These are phyloP conservation scores for Drosophila pullipes DNA, from an alignment of 2,888 invertebrate species.

Conservation along the genomic window DNA sequence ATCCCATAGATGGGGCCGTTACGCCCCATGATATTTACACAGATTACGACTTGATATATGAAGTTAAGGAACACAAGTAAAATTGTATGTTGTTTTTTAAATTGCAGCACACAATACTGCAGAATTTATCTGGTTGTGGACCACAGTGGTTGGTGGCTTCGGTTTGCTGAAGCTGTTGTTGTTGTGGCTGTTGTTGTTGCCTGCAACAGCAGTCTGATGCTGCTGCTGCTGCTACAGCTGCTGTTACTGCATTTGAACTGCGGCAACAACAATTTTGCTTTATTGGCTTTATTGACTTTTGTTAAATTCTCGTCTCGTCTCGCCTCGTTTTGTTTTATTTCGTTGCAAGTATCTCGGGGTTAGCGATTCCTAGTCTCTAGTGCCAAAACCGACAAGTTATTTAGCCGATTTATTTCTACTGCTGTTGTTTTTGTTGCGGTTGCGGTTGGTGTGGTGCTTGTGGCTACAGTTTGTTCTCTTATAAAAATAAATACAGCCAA, in stretches of 20 bases:
- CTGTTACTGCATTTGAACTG: conserved; percentile 49
- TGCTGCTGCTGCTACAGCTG: conserved; percentile 30
- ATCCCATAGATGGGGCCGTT: neutral
- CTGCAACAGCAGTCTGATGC: neutral
- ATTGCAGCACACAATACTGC: neutral
- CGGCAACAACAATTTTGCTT: conserved; percentile 56
- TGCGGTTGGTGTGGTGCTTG: conserved; percentile 15
- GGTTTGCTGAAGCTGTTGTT: conserved; percentile 10
- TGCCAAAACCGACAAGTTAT: conserved; percentile 62
- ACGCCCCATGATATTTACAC: neutral
- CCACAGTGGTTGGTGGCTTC: conserved; percentile 18
- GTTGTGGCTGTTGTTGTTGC: neutral
- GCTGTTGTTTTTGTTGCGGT: conserved; percentile 16
- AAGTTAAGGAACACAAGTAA: neutral
- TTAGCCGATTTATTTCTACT: conserved; percentile 50
- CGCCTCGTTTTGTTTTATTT: conserved; percentile 19
- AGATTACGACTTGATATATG: neutral
- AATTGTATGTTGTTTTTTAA: neutral
- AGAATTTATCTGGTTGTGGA: neutral
- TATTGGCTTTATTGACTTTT: conserved; percentile 81
- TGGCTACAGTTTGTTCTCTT: conserved; percentile 60
- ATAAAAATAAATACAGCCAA: conserved; percentile 75
- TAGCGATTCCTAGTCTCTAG: conserved; percentile 54
- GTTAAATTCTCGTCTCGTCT: conserved; percentile 67
- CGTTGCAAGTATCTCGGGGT: conserved; percentile 36